Evolutionary conservation across 2,113 vertebrate species (phyloP).

Genomic region (Mustelus asterias): DNA sequence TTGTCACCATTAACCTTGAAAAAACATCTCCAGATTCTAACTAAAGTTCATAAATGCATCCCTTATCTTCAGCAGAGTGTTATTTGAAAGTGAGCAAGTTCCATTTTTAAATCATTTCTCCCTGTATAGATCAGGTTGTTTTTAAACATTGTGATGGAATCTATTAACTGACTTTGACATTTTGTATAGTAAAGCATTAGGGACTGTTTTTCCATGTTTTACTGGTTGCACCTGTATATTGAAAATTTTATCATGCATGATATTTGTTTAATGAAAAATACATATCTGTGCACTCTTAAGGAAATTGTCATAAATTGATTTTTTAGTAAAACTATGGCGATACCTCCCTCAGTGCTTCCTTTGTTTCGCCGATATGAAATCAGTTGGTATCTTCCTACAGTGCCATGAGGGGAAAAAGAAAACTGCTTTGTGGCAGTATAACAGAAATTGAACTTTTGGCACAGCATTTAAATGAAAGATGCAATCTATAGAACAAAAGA

Average conservation of each 20-base stretch:
- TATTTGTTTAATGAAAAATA: constrained; percentile 17
- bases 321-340: not conserved
- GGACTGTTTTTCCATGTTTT: not conserved
- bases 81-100: not conserved
- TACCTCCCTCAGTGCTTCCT: not conserved
- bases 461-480: not conserved
- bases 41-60: not conserved
- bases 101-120: not conserved
- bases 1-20: not conserved
- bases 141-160: not conserved
- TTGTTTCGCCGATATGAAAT: not conserved
- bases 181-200: not conserved
- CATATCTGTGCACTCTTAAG: not conserved
- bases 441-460: not conserved
- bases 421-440: not conserved
- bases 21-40: not conserved
- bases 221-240: not conserved
- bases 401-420: not conserved
- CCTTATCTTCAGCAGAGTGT: not conserved
- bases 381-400: not conserved
- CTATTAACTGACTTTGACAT: not conserved
- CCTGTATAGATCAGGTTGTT: not conserved
- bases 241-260: not conserved
- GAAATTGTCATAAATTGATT: not conserved
- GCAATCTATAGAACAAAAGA: not conserved